Conservation (phyloP, 2,113 vertebrate genomes). For the Sula dactylatra region DNA sequence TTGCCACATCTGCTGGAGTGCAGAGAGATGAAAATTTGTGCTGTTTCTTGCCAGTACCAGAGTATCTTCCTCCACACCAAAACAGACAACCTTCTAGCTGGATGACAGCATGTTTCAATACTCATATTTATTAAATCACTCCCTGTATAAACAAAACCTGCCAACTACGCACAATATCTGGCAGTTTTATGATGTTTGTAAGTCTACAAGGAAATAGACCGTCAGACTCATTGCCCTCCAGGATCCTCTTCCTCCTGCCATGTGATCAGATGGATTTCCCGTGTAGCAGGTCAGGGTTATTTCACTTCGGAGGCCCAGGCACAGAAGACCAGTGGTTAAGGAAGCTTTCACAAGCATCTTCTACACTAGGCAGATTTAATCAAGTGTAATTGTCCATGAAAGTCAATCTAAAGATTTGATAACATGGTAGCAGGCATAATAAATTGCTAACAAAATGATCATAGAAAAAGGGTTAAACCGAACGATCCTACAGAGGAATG, state of each 20-base stretch:
- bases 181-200: background rate
- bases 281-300: background rate
- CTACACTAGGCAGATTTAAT: background rate
- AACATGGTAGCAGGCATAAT: background rate
- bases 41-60: background rate
- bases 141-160: constrained; percentile 9
- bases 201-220: background rate
- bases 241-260: background rate
- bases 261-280: background rate
- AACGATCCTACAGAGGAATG: background rate
- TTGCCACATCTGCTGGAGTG: background rate
- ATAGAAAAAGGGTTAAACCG: background rate
- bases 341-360: background rate
- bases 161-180: background rate
- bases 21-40: background rate
- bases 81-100: background rate
- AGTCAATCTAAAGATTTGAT: background rate
- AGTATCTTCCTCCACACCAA: background rate
- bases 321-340: background rate
- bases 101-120: background rate
- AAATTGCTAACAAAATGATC: background rate
- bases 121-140: constrained; percentile 1
- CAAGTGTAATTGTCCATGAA: background rate
- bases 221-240: background rate
- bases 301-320: background rate